phyloP scores from a whole-genome alignment of 2,113 vertebrate genomes.

The Accipiter virgatus region DNA sequence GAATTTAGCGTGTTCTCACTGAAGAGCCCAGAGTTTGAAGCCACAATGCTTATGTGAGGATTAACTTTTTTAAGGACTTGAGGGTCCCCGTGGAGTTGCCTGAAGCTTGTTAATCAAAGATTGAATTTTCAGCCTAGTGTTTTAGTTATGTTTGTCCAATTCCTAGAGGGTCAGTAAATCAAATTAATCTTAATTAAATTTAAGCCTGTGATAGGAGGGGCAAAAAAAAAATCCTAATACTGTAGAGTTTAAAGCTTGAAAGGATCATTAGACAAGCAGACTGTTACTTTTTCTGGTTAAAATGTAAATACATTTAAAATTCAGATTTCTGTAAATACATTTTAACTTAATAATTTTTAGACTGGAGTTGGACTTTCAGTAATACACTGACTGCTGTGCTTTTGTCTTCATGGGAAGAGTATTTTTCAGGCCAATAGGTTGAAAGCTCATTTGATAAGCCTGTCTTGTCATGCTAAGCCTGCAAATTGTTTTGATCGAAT shows the following conservation, averaged over 20 bases:
- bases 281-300: not conserved
- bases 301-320: not conserved
- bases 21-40: not conserved
- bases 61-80: not conserved
- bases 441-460: not conserved
- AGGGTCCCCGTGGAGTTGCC: not conserved
- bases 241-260: not conserved
- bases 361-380: not conserved
- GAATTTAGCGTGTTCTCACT: not conserved
- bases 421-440: not conserved
- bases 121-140: not conserved
- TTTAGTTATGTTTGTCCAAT: not conserved
- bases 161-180: not conserved
- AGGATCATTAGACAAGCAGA: not conserved
- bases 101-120: not conserved
- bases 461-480: not conserved
- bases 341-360: not conserved
- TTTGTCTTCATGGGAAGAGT: not conserved
- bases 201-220: not conserved
- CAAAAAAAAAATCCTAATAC: not conserved
- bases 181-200: slow-evolving; percentile 10
- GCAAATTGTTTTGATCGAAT: not conserved
- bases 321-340: not conserved
- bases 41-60: not conserved
- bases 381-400: not conserved